A percentile compares a stretch with the other conserved stretches of the same genome.
These are phyloP conservation scores for Metopia argyrocephala DNA, from an alignment of 2,888 invertebrate species.

Conservation along the genomic window DNA sequence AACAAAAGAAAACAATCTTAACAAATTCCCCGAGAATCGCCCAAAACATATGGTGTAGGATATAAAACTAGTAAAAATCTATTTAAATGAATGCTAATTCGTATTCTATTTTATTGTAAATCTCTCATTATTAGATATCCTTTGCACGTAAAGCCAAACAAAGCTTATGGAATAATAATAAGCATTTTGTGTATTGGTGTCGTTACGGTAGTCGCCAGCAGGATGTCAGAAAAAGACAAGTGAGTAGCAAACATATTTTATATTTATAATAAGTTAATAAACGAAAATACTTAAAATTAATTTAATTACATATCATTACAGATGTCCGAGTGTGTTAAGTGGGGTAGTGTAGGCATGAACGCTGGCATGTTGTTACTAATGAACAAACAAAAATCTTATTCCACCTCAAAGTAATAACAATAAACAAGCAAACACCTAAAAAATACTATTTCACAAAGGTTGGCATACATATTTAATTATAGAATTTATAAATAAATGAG, in stretches of 20 bases:
- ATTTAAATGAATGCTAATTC: slow-evolving; percentile 32
- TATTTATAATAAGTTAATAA: background rate
- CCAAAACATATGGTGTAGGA: slow-evolving; percentile 49
- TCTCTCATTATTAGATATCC: slow-evolving; percentile 71
- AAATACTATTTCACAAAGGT: slow-evolving; percentile 10
- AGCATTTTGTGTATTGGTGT: slow-evolving; percentile 86
- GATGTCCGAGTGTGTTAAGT: slow-evolving; percentile 86
- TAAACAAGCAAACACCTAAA: background rate
- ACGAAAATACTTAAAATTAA: background rate
- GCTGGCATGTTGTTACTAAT: slow-evolving; percentile 84
- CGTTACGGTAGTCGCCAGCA: slow-evolving; percentile 85
- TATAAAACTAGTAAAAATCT: slow-evolving; percentile 31
- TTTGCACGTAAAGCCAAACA: slow-evolving; percentile 78
- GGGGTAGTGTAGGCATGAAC: slow-evolving; percentile 85
- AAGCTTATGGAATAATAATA: slow-evolving; percentile 79
- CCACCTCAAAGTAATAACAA: slow-evolving; percentile 67
- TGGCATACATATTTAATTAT: slow-evolving; percentile 16
- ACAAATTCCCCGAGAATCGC: slow-evolving; percentile 45
- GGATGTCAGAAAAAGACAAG: slow-evolving; percentile 85
- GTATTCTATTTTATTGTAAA: slow-evolving; percentile 24
- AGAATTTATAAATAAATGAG: slow-evolving; percentile 33
- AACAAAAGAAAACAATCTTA: no score
- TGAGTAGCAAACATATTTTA: slow-evolving; percentile 72
- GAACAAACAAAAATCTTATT: slow-evolving; percentile 78
- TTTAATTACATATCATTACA: slow-evolving; percentile 76